Evolutionary conservation across 2,797 vertebrate genomes (phyloP).

Genomic region (Argentina silus): DNA sequence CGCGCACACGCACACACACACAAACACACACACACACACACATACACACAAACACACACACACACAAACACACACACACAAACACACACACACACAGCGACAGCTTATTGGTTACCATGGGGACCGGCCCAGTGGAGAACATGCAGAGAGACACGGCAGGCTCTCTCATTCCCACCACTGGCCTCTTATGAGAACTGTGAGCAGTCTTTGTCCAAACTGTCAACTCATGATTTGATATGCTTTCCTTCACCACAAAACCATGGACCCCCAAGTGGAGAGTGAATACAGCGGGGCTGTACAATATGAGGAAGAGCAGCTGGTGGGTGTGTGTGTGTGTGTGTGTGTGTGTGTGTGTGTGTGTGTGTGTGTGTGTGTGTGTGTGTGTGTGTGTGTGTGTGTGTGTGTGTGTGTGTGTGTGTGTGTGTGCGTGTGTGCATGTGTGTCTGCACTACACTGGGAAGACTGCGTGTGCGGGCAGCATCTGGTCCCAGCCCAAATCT

Average conservation of each 20-base stretch:
- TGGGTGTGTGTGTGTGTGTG: neutral
- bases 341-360: neutral
- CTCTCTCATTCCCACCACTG: slow-evolving; percentile 13
- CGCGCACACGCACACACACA: neutral
- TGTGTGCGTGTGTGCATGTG: slow-evolving; percentile 4
- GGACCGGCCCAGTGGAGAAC: slow-evolving; percentile 9
- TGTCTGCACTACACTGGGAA: neutral
- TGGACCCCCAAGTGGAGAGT: neutral
- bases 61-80: neutral
- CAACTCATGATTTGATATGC: slow-evolving; percentile 13
- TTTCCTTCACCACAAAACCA: slow-evolving; percentile 8
- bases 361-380: neutral
- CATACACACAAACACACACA: slow-evolving; percentile 10
- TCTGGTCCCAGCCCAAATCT: slow-evolving; percentile 26
- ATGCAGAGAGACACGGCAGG: slow-evolving; percentile 12
- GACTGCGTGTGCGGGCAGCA: slow-evolving; percentile 4
- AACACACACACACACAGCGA: slow-evolving; percentile 1
- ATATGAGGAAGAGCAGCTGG: neutral
- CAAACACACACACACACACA: neutral
- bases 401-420: slow-evolving; percentile 29
- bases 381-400: neutral
- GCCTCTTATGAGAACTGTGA: slow-evolving; percentile 12
- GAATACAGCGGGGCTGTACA: neutral
- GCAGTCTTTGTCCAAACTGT: slow-evolving; percentile 24
- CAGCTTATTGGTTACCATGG: slow-evolving; percentile 25